Percentiles rank a stretch among this genome's conserved stretches.
phyloP scores from a whole-genome alignment of 2,888 invertebrate genomes.

The Phortica magna region DNA sequence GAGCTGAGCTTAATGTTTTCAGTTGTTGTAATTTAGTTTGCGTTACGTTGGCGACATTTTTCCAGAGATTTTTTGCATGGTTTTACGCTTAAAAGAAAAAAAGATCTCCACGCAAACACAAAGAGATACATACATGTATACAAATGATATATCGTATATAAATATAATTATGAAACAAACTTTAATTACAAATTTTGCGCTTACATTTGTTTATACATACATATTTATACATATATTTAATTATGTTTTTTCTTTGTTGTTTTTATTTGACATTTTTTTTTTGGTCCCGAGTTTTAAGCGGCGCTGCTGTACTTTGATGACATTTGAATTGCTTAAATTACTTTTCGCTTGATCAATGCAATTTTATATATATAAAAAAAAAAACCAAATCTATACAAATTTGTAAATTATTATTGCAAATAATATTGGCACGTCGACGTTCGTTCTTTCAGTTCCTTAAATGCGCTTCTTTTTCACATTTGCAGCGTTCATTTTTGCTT shows the following conservation, averaged over 20 bases:
- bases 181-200: background rate
- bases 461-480: no score
- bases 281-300: background rate
- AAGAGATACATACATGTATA: background rate
- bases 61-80: background rate
- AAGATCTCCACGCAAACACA: background rate
- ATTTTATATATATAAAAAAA: background rate
- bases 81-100: conserved; percentile 7
- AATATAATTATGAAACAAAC: background rate
- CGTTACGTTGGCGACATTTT: background rate
- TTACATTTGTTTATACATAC: background rate
- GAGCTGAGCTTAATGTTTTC: background rate
- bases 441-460: background rate
- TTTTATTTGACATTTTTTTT: background rate
- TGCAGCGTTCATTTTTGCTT: no score
- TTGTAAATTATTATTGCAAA: background rate
- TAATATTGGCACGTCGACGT: conserved; percentile 14
- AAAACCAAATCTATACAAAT: background rate
- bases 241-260: no score
- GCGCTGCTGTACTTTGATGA: background rate
- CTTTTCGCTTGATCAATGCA: background rate
- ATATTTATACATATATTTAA: no score
- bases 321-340: background rate
- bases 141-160: background rate
- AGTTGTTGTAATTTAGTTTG: conserved; percentile 2